Base-by-base conservation (phyloP, 2,797 vertebrate species). In the Liasis olivaceus region DNA sequence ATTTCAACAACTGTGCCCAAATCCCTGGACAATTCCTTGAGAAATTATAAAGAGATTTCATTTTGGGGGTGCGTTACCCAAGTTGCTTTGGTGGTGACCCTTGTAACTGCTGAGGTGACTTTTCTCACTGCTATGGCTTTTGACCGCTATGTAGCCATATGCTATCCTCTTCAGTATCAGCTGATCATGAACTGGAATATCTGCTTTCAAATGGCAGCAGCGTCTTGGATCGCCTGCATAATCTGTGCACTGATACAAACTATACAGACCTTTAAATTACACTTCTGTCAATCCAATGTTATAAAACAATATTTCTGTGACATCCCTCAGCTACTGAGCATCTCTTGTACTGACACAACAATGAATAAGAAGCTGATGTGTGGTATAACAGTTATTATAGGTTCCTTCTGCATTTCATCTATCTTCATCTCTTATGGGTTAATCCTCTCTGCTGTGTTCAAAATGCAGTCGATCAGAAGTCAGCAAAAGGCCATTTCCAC, bases 301-400 rank as follows among this genome's bases (percentile, higher is more conserved):
- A 54, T 95, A 6, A 51, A 20, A 8, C 77, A 94, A 2, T 95
- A 93, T 62, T 95, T 94, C 59, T 96, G 95, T 62, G 94, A 95
- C 24, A 51, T 94, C 28, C 92, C 87, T 8, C 93, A 56, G 64
- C 31, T 96, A 63, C 47, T 94, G 1, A 81, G 12, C 0, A 59
- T 95, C 6, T 64, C 60, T 89, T 96, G 94, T 42, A 15, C 36
- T 56, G 84, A 93, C 12, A 36, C 85, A 89, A 2, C 3, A 31
- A 9, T 59, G 6, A 59, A 66, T 87, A 3, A 88, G 69, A 62
- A 17, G 42, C 12, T 66, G 11, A 5, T 84, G 62, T 47, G 62
- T 94, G 3, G 64, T 62, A 9, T 4, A 3, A 36, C 63, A 13
- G 3, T 93, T 4, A 36, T 12, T 54, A 12, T 88, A 81, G 2